phyloP scores from a whole-genome alignment of 2,888 invertebrate genomes.

The Phorcus lineatus region DNA sequence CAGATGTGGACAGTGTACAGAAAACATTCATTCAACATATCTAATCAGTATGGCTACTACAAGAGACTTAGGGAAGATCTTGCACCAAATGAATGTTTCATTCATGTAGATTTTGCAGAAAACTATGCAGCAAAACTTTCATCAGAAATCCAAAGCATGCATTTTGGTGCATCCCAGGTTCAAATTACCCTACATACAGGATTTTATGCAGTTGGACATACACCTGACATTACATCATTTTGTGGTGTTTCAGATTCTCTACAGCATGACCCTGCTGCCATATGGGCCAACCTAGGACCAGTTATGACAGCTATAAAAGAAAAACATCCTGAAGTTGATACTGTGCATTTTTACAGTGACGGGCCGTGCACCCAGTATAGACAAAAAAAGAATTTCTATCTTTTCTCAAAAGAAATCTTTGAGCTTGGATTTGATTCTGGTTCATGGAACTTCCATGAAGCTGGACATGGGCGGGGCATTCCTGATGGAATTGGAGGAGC shows the following conservation, averaged over 20 bases:
- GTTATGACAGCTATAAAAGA: constrained; percentile 41
- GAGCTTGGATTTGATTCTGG: constrained; percentile 35
- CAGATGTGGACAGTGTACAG: background rate
- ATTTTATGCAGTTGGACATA: background rate
- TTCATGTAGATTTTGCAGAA: constrained; percentile 27
- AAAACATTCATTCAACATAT: constrained; percentile 19
- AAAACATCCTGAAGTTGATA: constrained; percentile 30
- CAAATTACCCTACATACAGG: constrained; percentile 27
- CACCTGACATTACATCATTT: constrained; percentile 28
- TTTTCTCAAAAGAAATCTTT: constrained; percentile 43
- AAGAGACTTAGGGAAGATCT: background rate
- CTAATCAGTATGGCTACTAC: constrained; percentile 16
- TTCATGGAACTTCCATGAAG: constrained; percentile 70
- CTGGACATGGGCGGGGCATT: constrained; percentile 71
- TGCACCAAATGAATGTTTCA: background rate
- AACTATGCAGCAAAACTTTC: constrained; percentile 15
- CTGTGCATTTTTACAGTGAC: constrained; percentile 45
- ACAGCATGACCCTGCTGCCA: constrained; percentile 69
- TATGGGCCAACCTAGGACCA: constrained; percentile 74
- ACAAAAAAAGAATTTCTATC: constrained; percentile 73
- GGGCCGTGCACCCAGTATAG: constrained; percentile 72
- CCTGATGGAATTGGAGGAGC: constrained; percentile 68
- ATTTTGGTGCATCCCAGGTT: constrained; percentile 27
- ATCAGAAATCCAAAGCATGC: constrained; percentile 15
- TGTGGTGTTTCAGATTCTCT: constrained; percentile 67